Evolutionary conservation across 2,888 invertebrate genomes (phyloP), one percentile per base, ranked within the genome.

Genomic region (Chrysolina haemoptera): DNA sequence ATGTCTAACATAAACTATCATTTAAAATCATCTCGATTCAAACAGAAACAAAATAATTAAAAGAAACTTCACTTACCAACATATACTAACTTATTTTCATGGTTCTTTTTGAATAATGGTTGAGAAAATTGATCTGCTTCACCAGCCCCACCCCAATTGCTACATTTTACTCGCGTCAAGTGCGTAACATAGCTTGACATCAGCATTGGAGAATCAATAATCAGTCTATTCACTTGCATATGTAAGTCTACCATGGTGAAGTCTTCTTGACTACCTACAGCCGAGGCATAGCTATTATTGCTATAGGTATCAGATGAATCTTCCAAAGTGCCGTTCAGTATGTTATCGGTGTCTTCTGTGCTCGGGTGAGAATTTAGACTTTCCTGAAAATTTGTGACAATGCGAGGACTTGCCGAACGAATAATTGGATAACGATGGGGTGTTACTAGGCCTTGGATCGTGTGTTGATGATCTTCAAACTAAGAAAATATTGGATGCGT

Each of bases 181-280:
- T 98, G 97, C 82, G 94, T 94, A 85, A 96, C 93, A 86, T 98
- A 98, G 84, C 97, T 97, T 5, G 97, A 95, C 96, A 98, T 97
- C 0, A 98, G 89, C 68, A 98, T 89, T 0, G 98, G 97, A 0
- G 98, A 98, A 84, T 98, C 96, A 8, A 96, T 94, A 77, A 98
- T 98, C 0, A 98, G 95, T 74, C 93, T 91, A 74, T 88, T 86
- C n/a, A 84, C 94, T 89, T 98, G 98, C 92, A 96, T 96, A 84
- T 98, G 97, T 16, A 98, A 90, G 88, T 98, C 97, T 0, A 98
- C 96, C 70, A 97, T 88, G 0, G 96, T 96, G 88, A 96, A 93
- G 85, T 97, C 97, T 88, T 97, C 97, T 86, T 97, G 97, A 12
- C 96, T 97, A 0, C 96, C 97, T 79, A 96, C 93, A 3, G 97